phyloP scores from a whole-genome alignment of 2,888 invertebrate species.

The Lithophane socia region DNA sequence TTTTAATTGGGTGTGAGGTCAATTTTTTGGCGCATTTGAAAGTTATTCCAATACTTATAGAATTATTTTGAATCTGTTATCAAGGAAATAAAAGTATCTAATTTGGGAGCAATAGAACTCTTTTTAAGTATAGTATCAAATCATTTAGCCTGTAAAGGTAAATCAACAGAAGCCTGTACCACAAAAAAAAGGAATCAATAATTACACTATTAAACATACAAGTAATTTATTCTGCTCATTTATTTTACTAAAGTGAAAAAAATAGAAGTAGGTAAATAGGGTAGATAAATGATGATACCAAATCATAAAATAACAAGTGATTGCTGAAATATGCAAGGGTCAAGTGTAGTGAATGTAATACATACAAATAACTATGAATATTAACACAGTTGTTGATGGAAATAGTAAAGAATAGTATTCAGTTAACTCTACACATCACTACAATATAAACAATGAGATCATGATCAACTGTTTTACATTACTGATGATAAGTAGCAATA shows the following conservation, averaged over 20 bases:
- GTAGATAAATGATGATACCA: background rate
- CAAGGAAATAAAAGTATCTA: background rate
- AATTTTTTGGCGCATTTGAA: background rate
- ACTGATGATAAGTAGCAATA: background rate
- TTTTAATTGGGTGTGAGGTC: background rate
- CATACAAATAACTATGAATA: background rate
- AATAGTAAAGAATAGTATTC: constrained; percentile 4
- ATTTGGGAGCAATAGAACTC: background rate
- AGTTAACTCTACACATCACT: constrained; percentile 23
- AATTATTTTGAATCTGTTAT: background rate
- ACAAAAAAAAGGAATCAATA: background rate
- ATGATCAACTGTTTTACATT: constrained; percentile 24
- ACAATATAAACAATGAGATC: constrained; percentile 55
- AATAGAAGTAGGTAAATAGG: too few relatives aligned
- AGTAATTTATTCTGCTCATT: background rate
- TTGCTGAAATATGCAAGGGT: background rate
- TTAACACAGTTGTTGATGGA: background rate
- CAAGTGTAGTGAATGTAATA: background rate
- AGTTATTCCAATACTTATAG: background rate
- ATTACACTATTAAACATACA: too few relatives aligned
- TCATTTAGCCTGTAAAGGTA: background rate
- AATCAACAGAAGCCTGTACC: background rate
- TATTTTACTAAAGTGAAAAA: too few relatives aligned
- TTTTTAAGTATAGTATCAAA: background rate
- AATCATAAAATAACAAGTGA: background rate